Evolutionary conservation across 2,888 invertebrate genomes (phyloP).

Genomic region (Tenthredo livida): DNA sequence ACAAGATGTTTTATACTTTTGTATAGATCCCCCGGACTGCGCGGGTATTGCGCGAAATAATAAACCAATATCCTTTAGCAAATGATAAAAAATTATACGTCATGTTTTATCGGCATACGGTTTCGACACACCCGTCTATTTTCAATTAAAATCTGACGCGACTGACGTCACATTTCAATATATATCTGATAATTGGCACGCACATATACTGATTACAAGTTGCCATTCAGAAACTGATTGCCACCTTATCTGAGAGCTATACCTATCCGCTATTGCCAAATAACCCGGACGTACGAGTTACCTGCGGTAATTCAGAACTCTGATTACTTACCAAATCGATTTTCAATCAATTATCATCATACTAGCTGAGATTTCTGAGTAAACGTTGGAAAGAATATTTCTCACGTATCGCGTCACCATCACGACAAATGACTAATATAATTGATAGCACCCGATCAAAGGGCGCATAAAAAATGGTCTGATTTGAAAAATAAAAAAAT

Average conservation of each 20-base stretch:
- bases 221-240: slow-evolving; percentile 12
- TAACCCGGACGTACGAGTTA: background rate
- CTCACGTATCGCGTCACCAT: background rate
- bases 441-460: background rate
- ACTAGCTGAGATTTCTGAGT: background rate
- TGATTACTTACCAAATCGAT: background rate
- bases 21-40: background rate
- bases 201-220: slow-evolving; percentile 22
- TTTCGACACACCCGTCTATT: background rate
- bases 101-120: slow-evolving; percentile 3
- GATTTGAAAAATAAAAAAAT: too few species aligned
- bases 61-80: background rate
- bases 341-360: background rate
- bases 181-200: slow-evolving; percentile 25
- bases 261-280: background rate
- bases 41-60: background rate
- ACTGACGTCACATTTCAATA: slow-evolving; percentile 34
- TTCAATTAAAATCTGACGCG: slow-evolving; percentile 7
- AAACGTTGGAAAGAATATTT: background rate
- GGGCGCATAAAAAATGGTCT: too few species aligned
- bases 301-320: background rate
- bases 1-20: background rate
- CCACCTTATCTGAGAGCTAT: background rate
- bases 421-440: background rate
- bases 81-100: background rate